These are phyloP conservation scores for Pelobates cultripes DNA, from an alignment of 2,797 vertebrate genomes.

Conservation along the genomic window DNA sequence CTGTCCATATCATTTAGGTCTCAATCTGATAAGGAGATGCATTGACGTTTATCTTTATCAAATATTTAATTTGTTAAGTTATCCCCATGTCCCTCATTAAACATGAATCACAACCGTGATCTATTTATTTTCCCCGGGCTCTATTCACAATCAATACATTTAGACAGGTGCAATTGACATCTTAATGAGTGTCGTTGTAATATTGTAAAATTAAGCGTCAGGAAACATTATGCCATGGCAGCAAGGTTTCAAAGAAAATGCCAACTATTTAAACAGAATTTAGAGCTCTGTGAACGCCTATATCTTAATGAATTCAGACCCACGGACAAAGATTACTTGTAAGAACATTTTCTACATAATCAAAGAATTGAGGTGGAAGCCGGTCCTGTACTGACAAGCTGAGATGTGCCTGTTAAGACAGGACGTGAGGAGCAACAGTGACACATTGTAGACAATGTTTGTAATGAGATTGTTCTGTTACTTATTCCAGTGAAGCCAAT, in stretches of 20 bases:
- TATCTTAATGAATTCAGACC: conserved; percentile 60
- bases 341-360: conserved; percentile 61
- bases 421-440: neutral
- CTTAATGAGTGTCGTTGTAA: conserved; percentile 73
- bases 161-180: conserved; percentile 76
- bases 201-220: conserved; percentile 66
- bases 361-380: neutral
- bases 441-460: neutral
- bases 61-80: conserved; percentile 61
- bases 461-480: neutral
- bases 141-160: conserved; percentile 72
- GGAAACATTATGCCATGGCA: conserved; percentile 67
- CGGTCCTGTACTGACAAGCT: neutral
- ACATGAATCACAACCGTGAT: conserved; percentile 47
- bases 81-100: conserved; percentile 56
- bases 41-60: conserved; percentile 45
- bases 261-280: conserved; percentile 68
- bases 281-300: conserved; percentile 59
- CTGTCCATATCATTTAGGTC: conserved; percentile 14
- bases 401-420: neutral
- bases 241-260: conserved; percentile 56
- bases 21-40: conserved; percentile 46
- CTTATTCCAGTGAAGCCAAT: neutral
- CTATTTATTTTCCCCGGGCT: conserved; percentile 58
- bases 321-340: conserved; percentile 62